Evolutionary conservation across 2,888 invertebrate species (phyloP), one percentile per base, ranked within the genome.

Genomic region (Cistogaster globosa): DNA sequence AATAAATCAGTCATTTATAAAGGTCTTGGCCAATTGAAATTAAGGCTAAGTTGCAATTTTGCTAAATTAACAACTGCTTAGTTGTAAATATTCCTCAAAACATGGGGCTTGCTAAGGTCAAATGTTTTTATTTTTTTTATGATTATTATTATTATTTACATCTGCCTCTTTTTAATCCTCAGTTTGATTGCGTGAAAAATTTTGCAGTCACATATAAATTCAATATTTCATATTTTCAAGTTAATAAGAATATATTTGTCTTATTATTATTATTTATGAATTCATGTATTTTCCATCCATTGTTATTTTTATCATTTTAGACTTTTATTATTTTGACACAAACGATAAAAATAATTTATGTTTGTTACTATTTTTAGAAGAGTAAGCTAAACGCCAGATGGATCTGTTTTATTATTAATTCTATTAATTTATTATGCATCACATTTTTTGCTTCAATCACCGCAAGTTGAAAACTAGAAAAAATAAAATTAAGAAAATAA

Each of bases 391-490:
- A n/a, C n/a, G n/a, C 26, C 63, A 42, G 32, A 18, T 51, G 36
- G 8, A 14, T 36, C 7, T 53, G 11, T 67, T 51, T 67, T 51
- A 14, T 32, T 20, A 48, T 48, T 18, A 53, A 20, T 36, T 51
- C 36, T 20, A 51, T 67, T 11, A 42, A 42, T 42, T 67, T 67
- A 36, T 18, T 53, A 51, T 67, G 51, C 45, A 45, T 63, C 26
- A 36, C 32, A 12, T 26, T 65, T 45, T 67, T 22, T 63, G 12
- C 22, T n/a, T 14, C 36, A 60, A 60, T 18, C n/a, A 36, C 60
- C n/a, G 32, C n/a, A 55, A 68, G 45, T 62, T 26, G 20, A 60
- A 51, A 26, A 69, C 69, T 57, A 45, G 69, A 48, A 12, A 7
- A 42, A 42, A 53, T 18, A 32, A 48, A 58, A 71, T 58, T 26